A percentile compares a stretch with the other conserved stretches of the same genome.
phyloP scores from a whole-genome alignment of 2,888 invertebrate genomes.

The Drosophila mulleri region DNA sequence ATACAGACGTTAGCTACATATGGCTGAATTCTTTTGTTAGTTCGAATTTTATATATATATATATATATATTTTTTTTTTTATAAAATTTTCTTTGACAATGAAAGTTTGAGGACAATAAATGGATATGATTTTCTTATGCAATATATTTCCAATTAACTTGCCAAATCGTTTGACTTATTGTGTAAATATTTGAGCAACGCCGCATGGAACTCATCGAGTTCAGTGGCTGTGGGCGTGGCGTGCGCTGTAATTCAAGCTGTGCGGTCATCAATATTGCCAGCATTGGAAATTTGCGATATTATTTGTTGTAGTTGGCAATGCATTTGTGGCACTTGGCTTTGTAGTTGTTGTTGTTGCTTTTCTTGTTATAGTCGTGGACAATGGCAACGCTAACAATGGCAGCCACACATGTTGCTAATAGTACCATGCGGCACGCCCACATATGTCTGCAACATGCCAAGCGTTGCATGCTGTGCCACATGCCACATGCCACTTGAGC shows the following conservation, averaged over 20 bases:
- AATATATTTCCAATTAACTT: too few relatives aligned
- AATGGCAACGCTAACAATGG: slow-evolving; percentile 61
- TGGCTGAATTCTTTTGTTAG: too few relatives aligned
- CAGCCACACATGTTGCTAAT: slow-evolving; percentile 43
- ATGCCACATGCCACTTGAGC: slow-evolving; percentile 40
- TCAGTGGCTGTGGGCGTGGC: background rate
- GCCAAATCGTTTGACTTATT: too few relatives aligned
- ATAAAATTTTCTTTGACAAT: too few relatives aligned
- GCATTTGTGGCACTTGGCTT: slow-evolving; percentile 26
- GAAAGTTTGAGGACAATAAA: too few relatives aligned
- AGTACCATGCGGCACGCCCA: slow-evolving; percentile 32
- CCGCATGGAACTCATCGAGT: background rate
- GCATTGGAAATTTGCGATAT: slow-evolving; percentile 33
- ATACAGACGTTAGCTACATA: too few relatives aligned
- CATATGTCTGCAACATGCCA: slow-evolving; percentile 32
- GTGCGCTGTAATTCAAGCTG: background rate
- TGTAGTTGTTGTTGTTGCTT: slow-evolving; percentile 27
- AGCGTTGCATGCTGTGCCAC: slow-evolving; percentile 19
- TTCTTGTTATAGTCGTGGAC: slow-evolving; percentile 35
- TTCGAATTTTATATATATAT: too few relatives aligned
- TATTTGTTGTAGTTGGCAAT: slow-evolving; percentile 38
- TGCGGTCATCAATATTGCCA: slow-evolving; percentile 26
- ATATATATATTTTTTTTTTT: too few relatives aligned
- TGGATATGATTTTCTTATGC: too few relatives aligned
- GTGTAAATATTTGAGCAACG: too few relatives aligned